Evolutionary conservation across 2,797 vertebrate genomes (phyloP), one percentile per base, ranked within the genome.

Genomic region (Lycodopsis pacificus): DNA sequence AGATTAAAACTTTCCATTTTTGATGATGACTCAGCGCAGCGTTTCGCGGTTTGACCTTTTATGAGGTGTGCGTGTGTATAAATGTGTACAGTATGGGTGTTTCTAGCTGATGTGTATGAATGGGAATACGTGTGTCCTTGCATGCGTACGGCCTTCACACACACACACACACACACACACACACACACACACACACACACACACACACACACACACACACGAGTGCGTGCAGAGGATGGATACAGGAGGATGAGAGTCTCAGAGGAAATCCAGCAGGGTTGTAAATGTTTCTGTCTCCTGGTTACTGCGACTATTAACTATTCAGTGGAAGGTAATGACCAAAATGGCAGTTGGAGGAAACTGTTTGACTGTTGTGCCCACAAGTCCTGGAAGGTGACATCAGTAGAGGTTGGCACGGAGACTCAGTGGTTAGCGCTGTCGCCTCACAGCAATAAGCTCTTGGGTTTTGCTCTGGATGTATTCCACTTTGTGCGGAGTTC

Each of bases 1-100:
- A 88, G 76, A 92, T 85, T 83, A 82, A 89, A 90, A 91, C 71
- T 93, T 94, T 94, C 92, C 89, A 90, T 88, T 92, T 93, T 91
- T 86, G 68, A 56, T 79, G 74, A 86, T 91, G 93, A 91, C 84
- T 93, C 90, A 91, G 82, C 6, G 25, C 83, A 32, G 82, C 38
- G 74, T 88, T 92, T 75, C 62, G 85, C 68, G 90, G 89, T 65
- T 83, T 87, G 87, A 90, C 90, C 92, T 92, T 93, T 91, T 58
- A 85, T 67, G 86, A 88, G 81, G 86, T 89, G 84, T 73, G 64
- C 32, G 71, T 73, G 64, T 75, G 73, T 78, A 57, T 78, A 36
- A 69, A 58, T 75, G 88, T 73, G 86, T 73, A 79, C 30, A 44
- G 27, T 67, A 70, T 49, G 82, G 75, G 68, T 76, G 80, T 89